These are phyloP conservation scores for Agrochola litura DNA, from an alignment of 2,888 invertebrate species.

Conservation along the genomic window DNA sequence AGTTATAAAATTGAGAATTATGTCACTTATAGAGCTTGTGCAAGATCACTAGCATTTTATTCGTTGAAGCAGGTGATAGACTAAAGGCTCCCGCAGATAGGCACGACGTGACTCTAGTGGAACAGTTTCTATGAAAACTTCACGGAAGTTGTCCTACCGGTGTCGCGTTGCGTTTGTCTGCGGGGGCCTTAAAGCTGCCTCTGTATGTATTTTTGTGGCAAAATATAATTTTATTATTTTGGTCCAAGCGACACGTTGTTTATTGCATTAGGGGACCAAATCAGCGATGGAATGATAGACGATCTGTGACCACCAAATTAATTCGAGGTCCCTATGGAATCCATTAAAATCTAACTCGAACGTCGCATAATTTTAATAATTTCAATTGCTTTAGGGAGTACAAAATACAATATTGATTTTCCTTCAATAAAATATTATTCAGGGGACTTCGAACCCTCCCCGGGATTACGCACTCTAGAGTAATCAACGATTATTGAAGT, in stretches of 20 bases:
- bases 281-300: not conserved
- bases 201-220: not conserved
- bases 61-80: not conserved
- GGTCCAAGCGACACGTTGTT: not conserved
- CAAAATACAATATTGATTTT: constrained; percentile 57
- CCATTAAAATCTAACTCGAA: constrained; percentile 21
- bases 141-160: no score
- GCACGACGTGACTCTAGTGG: no score
- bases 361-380: constrained; percentile 28
- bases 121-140: no score
- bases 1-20: not conserved
- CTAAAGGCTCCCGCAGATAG: not conserved
- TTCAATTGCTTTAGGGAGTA: constrained; percentile 31
- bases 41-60: not conserved
- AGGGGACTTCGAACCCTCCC: constrained; percentile 44
- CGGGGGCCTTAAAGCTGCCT: not conserved
- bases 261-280: not conserved
- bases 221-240: not conserved
- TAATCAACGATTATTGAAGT: constrained; percentile 62
- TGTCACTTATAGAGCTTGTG: not conserved
- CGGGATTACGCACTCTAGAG: constrained; percentile 47
- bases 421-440: constrained; percentile 53
- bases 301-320: not conserved
- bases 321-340: not conserved
- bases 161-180: no score